A percentile compares a stretch with the other conserved stretches of the same genome.
phyloP scores from a whole-genome alignment of 2,113 vertebrate species.

The Serilophus lunatus region DNA sequence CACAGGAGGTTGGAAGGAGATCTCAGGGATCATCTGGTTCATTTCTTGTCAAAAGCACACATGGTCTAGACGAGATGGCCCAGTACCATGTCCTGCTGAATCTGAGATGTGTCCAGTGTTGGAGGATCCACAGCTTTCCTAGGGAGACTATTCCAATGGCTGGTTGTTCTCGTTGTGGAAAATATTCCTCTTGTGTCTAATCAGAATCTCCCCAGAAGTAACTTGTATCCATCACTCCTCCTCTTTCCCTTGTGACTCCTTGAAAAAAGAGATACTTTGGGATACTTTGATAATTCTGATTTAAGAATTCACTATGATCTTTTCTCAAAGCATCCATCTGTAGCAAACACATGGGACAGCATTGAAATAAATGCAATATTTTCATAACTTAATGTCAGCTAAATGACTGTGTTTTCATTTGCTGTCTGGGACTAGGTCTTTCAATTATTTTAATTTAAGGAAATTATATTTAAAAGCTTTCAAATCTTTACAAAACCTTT shows the following conservation, averaged over 20 bases:
- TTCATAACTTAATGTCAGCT: not conserved
- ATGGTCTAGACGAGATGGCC: not conserved
- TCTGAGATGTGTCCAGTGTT: fast-evolving
- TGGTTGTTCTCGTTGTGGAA: not conserved
- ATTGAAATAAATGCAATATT: not conserved
- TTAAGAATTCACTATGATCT: not conserved
- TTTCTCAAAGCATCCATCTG: not conserved
- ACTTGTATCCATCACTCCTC: not conserved
- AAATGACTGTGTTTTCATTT: not conserved
- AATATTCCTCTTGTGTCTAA: too few species aligned
- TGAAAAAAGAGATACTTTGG: not conserved
- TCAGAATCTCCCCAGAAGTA: not conserved
- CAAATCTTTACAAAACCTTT: not conserved
- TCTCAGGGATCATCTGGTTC: not conserved
- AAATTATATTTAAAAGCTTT: not conserved
- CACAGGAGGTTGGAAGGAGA: not conserved
- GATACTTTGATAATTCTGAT: not conserved
- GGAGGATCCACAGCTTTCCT: fast-evolving
- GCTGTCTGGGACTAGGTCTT: not conserved
- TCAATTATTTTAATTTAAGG: not conserved
- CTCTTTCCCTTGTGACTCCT: not conserved
- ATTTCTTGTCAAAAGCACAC: not conserved
- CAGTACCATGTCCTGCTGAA: too few species aligned
- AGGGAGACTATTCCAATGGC: too few species aligned
- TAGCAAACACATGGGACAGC: not conserved